These are phyloP conservation scores for Henricia sp. DNA, from an alignment of 53 echinoderm and acorn worm species.

Conservation along the genomic window DNA sequence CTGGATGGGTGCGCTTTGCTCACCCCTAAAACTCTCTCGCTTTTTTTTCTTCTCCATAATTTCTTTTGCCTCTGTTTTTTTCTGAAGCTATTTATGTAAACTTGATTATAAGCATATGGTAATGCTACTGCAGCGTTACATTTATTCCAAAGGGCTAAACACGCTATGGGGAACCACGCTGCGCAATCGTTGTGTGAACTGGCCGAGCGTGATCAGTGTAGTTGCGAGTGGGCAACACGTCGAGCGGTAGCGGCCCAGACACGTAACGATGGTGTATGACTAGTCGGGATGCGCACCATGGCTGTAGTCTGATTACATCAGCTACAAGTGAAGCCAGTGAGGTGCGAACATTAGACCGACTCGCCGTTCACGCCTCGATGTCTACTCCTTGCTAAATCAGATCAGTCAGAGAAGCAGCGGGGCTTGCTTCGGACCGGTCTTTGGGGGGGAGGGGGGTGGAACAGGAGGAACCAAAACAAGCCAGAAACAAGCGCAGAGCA, in stretches of 20 bases:
- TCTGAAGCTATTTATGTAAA: constrained; percentile 47
- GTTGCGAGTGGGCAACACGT: too few species aligned
- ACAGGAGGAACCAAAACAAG: constrained; percentile 36
- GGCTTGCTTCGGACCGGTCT: constrained; percentile 29
- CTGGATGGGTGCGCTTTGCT: constrained; percentile 5
- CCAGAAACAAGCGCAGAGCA: constrained; percentile 38
- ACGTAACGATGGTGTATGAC: too few species aligned
- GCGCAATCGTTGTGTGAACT: too few species aligned
- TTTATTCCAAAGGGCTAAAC: constrained; percentile 28
- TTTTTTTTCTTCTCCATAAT: background rate
- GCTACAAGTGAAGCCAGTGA: constrained; percentile 47
- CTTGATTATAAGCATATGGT: constrained; percentile 54
- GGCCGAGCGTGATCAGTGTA: constrained; percentile 53
- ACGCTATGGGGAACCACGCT: constrained; percentile 41
- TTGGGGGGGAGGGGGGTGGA: background rate
- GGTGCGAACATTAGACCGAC: constrained; percentile 54
- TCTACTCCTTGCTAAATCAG: constrained; percentile 48
- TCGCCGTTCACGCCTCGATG: constrained; percentile 44
- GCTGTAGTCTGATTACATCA: constrained; percentile 48
- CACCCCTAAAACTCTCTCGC: background rate
- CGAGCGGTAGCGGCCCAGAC: background rate
- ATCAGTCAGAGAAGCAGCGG: constrained; percentile 34
- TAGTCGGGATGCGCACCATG: background rate
- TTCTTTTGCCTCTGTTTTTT: background rate
- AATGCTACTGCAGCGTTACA: constrained; percentile 41